These are phyloP conservation scores for Penelope pileata DNA, from an alignment of 2,113 vertebrate genomes.

Conservation along the genomic window DNA sequence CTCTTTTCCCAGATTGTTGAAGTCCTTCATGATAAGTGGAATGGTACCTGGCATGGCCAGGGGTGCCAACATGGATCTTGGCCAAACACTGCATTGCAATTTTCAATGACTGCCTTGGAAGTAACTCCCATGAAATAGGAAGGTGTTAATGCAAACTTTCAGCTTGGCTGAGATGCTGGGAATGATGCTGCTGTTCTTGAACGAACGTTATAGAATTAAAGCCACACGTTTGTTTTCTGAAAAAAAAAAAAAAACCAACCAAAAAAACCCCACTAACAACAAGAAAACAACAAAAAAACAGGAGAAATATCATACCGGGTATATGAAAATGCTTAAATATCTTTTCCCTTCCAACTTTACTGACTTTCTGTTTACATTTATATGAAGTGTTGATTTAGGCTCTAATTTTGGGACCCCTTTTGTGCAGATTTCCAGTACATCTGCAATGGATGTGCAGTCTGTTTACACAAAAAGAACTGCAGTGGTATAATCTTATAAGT, in stretches of 20 bases:
- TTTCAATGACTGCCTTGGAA: not conserved
- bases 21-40: not conserved
- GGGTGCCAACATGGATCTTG: not conserved
- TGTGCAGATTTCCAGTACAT: not conserved
- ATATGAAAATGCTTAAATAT: not conserved
- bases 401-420: not conserved
- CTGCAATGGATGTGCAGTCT: not conserved
- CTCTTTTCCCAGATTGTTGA: not conserved
- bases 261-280: not conserved
- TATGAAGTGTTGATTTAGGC: not conserved
- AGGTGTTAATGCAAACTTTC: not conserved
- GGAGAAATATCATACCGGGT: not conserved
- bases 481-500: not conserved
- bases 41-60: rapidly evolving
- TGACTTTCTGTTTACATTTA: not conserved
- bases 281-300: not conserved
- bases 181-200: not conserved
- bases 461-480: not conserved
- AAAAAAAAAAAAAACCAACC: not conserved
- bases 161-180: not conserved
- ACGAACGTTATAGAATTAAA: not conserved
- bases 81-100: not conserved
- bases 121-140: not conserved
- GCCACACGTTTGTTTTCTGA: not conserved
- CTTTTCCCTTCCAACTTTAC: not conserved